Base-by-base conservation (phyloP, 1,140 invertebrate genomes). In the Melanaphis sacchari region DNA sequence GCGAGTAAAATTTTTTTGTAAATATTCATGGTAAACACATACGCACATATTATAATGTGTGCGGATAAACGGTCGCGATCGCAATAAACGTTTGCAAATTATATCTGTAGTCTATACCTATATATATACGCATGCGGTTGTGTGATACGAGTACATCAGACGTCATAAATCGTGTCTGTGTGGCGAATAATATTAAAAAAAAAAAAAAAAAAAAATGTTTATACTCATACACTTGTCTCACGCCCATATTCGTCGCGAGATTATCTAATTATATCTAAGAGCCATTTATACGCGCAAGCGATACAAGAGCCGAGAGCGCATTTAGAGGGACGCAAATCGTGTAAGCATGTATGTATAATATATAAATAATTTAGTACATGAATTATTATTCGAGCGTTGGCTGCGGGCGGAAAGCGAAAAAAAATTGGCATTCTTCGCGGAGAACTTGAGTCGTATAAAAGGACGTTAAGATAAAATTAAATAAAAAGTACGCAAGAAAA, bases 241-340 rank as follows among this genome's bases (percentile, higher is more conserved):
- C n/a, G 81, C 38, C 81, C 81, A 82, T 82, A 82, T 82, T 82
- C 81, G 81, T 40, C 59, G 59, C 81, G n/a, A 24, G 81, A 82
- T 82, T 82, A 38, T 82, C 38, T 82, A 82, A 82, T 82, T 40
- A 82, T 82, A 82, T 82, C 81, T 22, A 40, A 82, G n/a, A 82
- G 22, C 81, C 81, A 40, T 82, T 82, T 82, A 38, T 82, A 38
- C 8, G 11, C 81, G 81, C 81, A 38, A 22, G 36, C 38, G 18
- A n/a, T 24, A 40, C 22, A 82, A 38, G 81, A 82, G 38, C 81
- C 81, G 81, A 82, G 81, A 82, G 81, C 81, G 81, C 31, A 76
- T 82, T 82, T 82, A 82, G 81, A 82, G 81, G 81, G 38, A 82
- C 59, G 59, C 59, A 15, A 76, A n/a, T 76, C 59, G 59, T 76